phyloP scores from a whole-genome alignment of 2,113 vertebrate species.

The Micromys minutus region DNA sequence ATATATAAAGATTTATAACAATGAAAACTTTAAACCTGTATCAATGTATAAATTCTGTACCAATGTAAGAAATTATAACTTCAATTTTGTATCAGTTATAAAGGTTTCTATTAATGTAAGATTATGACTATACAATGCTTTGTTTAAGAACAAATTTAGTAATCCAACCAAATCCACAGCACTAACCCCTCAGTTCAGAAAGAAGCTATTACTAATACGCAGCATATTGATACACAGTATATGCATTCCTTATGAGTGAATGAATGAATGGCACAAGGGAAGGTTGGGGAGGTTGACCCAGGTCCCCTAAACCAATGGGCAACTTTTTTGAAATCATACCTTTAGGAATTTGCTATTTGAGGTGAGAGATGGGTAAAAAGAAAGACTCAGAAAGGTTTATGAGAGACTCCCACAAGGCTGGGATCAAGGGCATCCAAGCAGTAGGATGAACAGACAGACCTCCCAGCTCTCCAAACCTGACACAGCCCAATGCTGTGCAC shows the following conservation, averaged over 20 bases:
- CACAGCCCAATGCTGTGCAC: neutral
- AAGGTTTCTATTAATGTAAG: no score
- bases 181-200: neutral
- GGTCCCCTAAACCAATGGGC: neutral
- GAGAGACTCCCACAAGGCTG: neutral
- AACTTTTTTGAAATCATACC: constrained; percentile 19
- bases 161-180: no score
- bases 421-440: neutral
- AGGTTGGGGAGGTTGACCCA: neutral
- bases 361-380: neutral
- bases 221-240: neutral
- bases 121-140: no score
- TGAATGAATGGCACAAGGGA: neutral
- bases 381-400: neutral
- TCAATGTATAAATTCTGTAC: no score
- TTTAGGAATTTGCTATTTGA: constrained; percentile 27
- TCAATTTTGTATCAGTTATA: no score
- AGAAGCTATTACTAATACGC: neutral
- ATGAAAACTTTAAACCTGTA: no score
- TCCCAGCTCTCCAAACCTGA: neutral
- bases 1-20: no score
- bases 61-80: no score
- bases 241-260: neutral
- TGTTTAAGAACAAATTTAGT: no score
- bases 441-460: neutral